These are phyloP conservation scores for Spondyliosoma cantharus DNA, from an alignment of 2,797 vertebrate genomes.

Conservation along the genomic window DNA sequence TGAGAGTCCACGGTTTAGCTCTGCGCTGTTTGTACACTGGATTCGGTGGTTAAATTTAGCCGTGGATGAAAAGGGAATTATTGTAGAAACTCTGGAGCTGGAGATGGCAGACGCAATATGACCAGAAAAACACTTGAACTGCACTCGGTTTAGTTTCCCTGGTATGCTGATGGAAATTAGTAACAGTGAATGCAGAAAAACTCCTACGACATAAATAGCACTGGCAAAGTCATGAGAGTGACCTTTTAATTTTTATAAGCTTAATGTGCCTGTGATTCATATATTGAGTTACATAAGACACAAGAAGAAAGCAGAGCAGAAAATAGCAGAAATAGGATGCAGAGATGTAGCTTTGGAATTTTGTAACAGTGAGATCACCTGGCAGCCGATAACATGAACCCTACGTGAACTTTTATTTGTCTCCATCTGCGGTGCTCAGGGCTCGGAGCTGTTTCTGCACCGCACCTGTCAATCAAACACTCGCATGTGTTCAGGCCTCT, in stretches of 20 bases:
- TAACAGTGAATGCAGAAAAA: slow-evolving; percentile 64
- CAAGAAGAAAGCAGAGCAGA: slow-evolving; percentile 10
- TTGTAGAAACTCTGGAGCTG: slow-evolving; percentile 53
- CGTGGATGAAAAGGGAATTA: slow-evolving; percentile 55
- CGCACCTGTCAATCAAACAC: slow-evolving; percentile 40
- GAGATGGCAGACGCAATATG: slow-evolving; percentile 62
- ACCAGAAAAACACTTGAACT: slow-evolving; percentile 48
- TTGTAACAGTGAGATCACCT: slow-evolving; percentile 36
- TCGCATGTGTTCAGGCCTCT: neutral
- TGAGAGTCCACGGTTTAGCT: slow-evolving; percentile 43
- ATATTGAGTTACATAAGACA: slow-evolving; percentile 31
- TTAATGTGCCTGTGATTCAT: slow-evolving; percentile 49
- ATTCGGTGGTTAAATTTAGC: slow-evolving; percentile 61
- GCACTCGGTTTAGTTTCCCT: slow-evolving; percentile 72
- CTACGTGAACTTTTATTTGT: slow-evolving; percentile 46
- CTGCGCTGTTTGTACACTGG: slow-evolving; percentile 47
- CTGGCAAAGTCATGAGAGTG: slow-evolving; percentile 49
- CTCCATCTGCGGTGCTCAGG: slow-evolving; percentile 29
- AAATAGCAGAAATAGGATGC: slow-evolving; percentile 2
- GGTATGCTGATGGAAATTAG: slow-evolving; percentile 79
- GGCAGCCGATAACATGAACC: slow-evolving; percentile 48
- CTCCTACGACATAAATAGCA: slow-evolving; percentile 52
- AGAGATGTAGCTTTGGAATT: neutral
- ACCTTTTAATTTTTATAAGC: slow-evolving; percentile 53
- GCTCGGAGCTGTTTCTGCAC: slow-evolving; percentile 17